A percentile compares a stretch with the other conserved stretches of the same genome.
Evolutionary conservation across 1,140 invertebrate species (phyloP).

Genomic region (Papilio aristodemus): DNA sequence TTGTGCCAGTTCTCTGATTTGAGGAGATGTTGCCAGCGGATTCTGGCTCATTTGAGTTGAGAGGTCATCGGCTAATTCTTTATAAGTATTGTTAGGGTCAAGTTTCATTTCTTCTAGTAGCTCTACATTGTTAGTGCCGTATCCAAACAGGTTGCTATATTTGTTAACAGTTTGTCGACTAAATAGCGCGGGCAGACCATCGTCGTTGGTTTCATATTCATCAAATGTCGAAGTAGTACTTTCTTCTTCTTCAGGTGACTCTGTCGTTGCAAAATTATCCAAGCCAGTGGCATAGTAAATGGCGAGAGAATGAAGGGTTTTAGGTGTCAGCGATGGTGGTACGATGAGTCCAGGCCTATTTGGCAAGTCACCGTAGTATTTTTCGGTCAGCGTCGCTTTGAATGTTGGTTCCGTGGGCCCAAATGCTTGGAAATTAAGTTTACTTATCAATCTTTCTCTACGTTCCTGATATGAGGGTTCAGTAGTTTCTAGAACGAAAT

Average conservation of each 20-base stretch:
- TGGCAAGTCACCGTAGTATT: slow-evolving; percentile 62
- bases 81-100: slow-evolving; percentile 72
- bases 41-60: slow-evolving; percentile 83
- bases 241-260: slow-evolving; percentile 66
- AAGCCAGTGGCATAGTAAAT: slow-evolving; percentile 87
- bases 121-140: slow-evolving; percentile 63
- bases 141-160: slow-evolving; percentile 82
- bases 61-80: slow-evolving; percentile 81
- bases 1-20: slow-evolving; percentile 88
- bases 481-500: slow-evolving; percentile 47
- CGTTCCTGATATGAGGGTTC: slow-evolving; percentile 69
- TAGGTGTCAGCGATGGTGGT: slow-evolving; percentile 86
- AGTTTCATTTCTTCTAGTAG: slow-evolving; percentile 65
- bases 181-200: slow-evolving; percentile 74
- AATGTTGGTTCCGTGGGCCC: slow-evolving; percentile 51
- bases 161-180: slow-evolving; percentile 82
- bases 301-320: slow-evolving; percentile 88
- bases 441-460: slow-evolving; percentile 64
- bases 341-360: slow-evolving; percentile 83
- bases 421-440: slow-evolving; percentile 58
- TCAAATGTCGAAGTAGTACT: slow-evolving; percentile 55
- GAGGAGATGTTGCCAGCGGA: slow-evolving; percentile 81
- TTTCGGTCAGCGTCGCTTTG: slow-evolving; percentile 54
- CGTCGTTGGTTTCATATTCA: slow-evolving; percentile 63
- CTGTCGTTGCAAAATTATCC: slow-evolving; percentile 81